Evolutionary conservation across 2,888 invertebrate genomes (phyloP), one percentile per base, ranked within the genome.

Genomic region (Sabatieria punctata): DNA sequence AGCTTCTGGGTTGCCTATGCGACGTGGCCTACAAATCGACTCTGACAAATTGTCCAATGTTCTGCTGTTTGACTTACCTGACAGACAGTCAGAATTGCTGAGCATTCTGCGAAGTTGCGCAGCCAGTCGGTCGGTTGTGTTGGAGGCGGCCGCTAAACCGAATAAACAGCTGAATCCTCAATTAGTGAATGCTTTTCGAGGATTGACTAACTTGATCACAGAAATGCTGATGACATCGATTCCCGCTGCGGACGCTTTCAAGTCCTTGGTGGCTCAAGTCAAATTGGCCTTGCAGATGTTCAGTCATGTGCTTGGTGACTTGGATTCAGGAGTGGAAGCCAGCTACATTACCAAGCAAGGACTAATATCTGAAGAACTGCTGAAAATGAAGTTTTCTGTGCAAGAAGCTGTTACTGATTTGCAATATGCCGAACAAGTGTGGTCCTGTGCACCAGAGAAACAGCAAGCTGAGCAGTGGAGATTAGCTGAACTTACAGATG

Each of bases 11-110:
- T 40, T 58, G 11, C 39, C 41, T 15, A 37, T 30, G 24, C 47
- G 56, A 11, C 39, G 48, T 18, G 52, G 52, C 8, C 36, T 49
- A 23, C 42, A 47, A 26, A 30, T 55, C 15, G 38, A 49, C 37
- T 45, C 53, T 21, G 55, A 57, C 24, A 26, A 44, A 11, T 41
- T 8, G 24, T 8, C 24, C 6, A 4, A 24, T 6, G 23, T 4
- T 6, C 25, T 41, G 18, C 25, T 41, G 25, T 22, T 38, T 19
- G 6, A 8, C 22, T n/a, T 21, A 38, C n/a, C n/a, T 11, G n/a
- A 30, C 15, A 30, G 15, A 15, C 30, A 30, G 30, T 11, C 8
- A 30, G 30, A 30, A 30, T 30, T 15, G 15, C 8, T 30, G 8
- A 8, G 30, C 15, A 30, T 15, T 11, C 8, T 22, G 39, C 22